These are phyloP conservation scores for Pseudocheirus occidentalis DNA, from an alignment of 2,797 vertebrate genomes.

Conservation along the genomic window DNA sequence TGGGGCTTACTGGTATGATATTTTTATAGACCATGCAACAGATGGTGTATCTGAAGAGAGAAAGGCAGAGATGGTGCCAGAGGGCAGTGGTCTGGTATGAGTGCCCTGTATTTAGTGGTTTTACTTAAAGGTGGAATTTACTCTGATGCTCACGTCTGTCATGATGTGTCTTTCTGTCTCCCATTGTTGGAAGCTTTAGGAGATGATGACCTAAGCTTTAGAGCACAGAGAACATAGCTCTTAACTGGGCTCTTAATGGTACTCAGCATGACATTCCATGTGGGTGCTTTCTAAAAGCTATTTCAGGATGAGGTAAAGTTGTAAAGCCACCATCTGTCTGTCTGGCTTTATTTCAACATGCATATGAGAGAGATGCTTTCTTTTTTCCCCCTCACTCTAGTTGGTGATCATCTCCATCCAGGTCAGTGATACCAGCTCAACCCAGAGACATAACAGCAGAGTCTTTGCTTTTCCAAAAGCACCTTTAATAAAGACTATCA, in stretches of 20 bases:
- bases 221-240: background rate
- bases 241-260: slow-evolving; percentile 28
- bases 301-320: slow-evolving; percentile 44
- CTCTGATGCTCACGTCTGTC: slow-evolving; percentile 40
- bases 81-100: slow-evolving; percentile 11
- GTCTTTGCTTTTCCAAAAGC: slow-evolving; percentile 35
- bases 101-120: background rate
- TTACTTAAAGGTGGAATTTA: slow-evolving; percentile 22
- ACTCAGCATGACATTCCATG: slow-evolving; percentile 7
- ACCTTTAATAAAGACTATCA: slow-evolving; percentile 71
- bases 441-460: slow-evolving; percentile 34
- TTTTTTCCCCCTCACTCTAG: slow-evolving; percentile 15
- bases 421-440: slow-evolving; percentile 1
- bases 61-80: slow-evolving; percentile 27
- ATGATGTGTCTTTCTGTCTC: background rate
- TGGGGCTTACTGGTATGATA: background rate
- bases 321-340: slow-evolving; percentile 27
- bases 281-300: slow-evolving; percentile 30
- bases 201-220: background rate
- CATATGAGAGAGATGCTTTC: background rate
- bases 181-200: background rate
- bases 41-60: slow-evolving; percentile 3
- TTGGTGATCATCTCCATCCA: background rate
- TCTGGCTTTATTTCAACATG: background rate
- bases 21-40: background rate